Evolutionary conservation across 1,140 invertebrate species (phyloP).

Genomic region (Calliopsis andreniformis): DNA sequence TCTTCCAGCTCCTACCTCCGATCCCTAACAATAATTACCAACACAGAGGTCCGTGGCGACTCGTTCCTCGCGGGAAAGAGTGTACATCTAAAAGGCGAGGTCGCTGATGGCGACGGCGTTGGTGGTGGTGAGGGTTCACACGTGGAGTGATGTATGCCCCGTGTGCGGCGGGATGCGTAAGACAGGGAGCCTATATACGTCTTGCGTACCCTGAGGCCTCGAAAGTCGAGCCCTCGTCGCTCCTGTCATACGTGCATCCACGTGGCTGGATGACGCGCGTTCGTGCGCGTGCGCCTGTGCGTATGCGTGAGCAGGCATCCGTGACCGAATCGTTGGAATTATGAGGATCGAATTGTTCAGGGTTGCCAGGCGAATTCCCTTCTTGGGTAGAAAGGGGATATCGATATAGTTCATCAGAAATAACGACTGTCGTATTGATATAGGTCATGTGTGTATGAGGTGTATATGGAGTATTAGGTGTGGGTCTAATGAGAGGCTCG

Average conservation of each 20-base stretch:
- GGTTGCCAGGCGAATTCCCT: too few relatives aligned
- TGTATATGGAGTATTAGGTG: too few relatives aligned
- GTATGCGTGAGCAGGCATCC: too few relatives aligned
- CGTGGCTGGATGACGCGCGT: background rate
- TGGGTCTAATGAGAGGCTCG: too few relatives aligned
- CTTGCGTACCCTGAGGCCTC: constrained; percentile 60
- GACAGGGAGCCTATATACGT: constrained; percentile 63
- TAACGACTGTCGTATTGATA: too few relatives aligned
- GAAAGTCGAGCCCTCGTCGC: constrained; percentile 54
- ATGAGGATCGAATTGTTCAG: too few relatives aligned
- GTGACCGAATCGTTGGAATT: constrained; percentile 1
- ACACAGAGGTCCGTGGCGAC: constrained; percentile 28
- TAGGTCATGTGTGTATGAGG: too few relatives aligned
- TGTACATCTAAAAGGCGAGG: constrained; percentile 51
- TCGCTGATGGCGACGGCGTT: constrained; percentile 42
- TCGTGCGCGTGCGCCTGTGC: background rate
- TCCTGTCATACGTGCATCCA: constrained; percentile 51
- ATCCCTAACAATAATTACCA: constrained; percentile 68
- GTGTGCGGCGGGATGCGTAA: constrained; percentile 63
- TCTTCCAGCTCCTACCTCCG: constrained; percentile 52
- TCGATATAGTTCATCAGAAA: too few relatives aligned
- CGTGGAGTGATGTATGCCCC: constrained; percentile 63
- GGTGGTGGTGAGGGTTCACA: constrained; percentile 59
- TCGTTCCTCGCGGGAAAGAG: constrained; percentile 35
- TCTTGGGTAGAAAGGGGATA: too few relatives aligned